phyloP scores from a whole-genome alignment of 2,888 invertebrate species.

The Lagria hirta region DNA sequence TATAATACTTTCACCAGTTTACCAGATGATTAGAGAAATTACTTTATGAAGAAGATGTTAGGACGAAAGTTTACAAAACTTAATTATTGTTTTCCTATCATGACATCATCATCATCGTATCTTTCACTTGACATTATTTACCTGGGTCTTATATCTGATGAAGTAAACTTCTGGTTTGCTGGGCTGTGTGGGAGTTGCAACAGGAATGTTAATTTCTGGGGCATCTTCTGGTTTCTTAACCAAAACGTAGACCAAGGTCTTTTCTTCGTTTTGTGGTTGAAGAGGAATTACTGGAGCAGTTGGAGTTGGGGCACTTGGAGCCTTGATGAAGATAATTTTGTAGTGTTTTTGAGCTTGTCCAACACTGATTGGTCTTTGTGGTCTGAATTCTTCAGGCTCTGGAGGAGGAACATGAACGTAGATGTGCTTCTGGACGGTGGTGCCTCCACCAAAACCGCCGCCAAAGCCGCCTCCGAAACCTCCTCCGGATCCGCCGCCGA shows the following conservation, averaged over 20 bases:
- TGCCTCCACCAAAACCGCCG: conserved; percentile 55
- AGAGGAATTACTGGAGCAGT: conserved; percentile 79
- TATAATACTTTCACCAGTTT: conserved; percentile 24
- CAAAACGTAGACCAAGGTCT: conserved; percentile 86
- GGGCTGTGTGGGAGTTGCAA: conserved; percentile 78
- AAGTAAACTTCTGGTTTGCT: conserved; percentile 92
- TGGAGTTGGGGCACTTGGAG: conserved; percentile 66
- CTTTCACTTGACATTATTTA: conserved; percentile 20
- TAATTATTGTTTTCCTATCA: conserved; percentile 14
- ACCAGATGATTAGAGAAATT: conserved; percentile 31
- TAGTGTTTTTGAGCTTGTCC: conserved; percentile 84
- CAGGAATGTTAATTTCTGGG: conserved; percentile 78
- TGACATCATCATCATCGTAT: conserved; percentile 21
- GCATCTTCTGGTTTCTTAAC: conserved; percentile 89
- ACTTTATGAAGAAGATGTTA: conserved; percentile 14
- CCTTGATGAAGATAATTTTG: conserved; percentile 89
- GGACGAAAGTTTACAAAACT: conserved; percentile 19
- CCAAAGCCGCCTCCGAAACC: conserved; percentile 52
- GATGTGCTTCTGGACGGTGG: conserved; percentile 81
- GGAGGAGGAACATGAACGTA: conserved; percentile 89
- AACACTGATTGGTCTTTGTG: conserved; percentile 66
- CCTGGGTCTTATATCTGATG: conserved; percentile 64
- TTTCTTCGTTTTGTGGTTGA: conserved; percentile 83
- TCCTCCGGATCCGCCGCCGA: conserved; percentile 26
- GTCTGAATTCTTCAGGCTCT: conserved; percentile 74